Percentiles rank a stretch among this genome's conserved stretches.
These are phyloP conservation scores for Marasmarcha lunaedactyla DNA, from an alignment of 2,888 invertebrate genomes.

Conservation along the genomic window DNA sequence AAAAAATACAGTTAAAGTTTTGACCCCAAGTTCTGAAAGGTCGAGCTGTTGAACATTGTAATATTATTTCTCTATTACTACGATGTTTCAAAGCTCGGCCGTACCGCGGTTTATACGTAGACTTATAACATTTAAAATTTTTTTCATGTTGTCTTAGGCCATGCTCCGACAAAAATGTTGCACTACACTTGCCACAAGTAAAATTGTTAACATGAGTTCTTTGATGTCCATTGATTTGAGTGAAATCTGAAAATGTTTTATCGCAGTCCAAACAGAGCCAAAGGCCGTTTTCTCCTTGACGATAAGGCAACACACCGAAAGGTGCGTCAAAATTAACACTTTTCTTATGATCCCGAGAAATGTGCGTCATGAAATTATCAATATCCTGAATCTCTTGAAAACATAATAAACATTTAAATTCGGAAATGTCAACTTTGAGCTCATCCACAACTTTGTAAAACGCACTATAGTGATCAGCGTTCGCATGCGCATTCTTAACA, in stretches of 20 bases:
- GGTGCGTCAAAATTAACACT: slow-evolving; percentile 49
- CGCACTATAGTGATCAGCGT: slow-evolving; percentile 52
- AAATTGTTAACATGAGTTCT: slow-evolving; percentile 53
- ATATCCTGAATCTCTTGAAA: slow-evolving; percentile 33
- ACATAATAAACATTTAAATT: slow-evolving; percentile 49
- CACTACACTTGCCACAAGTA: slow-evolving; percentile 55
- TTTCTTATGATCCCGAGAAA: slow-evolving; percentile 41
- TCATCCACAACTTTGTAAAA: slow-evolving; percentile 58
- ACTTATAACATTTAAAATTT: slow-evolving; percentile 52
- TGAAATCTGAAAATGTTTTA: slow-evolving; percentile 48
- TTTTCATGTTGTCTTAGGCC: slow-evolving; percentile 51
- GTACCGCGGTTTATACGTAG: slow-evolving; percentile 52
- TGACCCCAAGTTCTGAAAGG: slow-evolving; percentile 61
- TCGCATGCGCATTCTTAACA: slow-evolving; percentile 38
- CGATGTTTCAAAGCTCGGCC: slow-evolving; percentile 53
- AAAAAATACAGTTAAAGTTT: slow-evolving; percentile 56
- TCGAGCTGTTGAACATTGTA: slow-evolving; percentile 55
- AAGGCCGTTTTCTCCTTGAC: slow-evolving; percentile 38
- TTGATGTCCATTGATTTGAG: slow-evolving; percentile 52
- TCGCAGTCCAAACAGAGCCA: slow-evolving; percentile 59
- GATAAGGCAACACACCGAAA: slow-evolving; percentile 54
- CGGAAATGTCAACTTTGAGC: slow-evolving; percentile 52
- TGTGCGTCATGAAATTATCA: slow-evolving; percentile 47
- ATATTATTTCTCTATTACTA: slow-evolving; percentile 54
- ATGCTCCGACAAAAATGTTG: slow-evolving; percentile 51